Base-by-base conservation (phyloP, 2,797 vertebrate genomes). In the Anguilla megastoma region DNA sequence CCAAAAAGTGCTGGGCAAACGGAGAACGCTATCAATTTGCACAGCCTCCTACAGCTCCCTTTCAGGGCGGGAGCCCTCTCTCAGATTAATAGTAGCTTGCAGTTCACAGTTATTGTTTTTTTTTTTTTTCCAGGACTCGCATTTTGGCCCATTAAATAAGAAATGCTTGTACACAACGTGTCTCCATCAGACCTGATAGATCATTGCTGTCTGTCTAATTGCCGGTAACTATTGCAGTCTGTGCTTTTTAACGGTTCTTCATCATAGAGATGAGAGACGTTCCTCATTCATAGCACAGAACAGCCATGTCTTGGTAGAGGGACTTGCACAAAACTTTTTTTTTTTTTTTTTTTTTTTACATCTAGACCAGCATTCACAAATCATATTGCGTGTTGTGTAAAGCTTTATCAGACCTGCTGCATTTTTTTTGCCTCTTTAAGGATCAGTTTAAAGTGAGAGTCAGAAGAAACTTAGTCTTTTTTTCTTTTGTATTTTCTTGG, bases 181-280 rank as follows among this genome's bases (percentile, higher is more conserved):
- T 84, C 66, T 87, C 87, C 45, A 56, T 83, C 63, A 84, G 87
- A 87, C 16, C 45, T 60, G 18, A 71, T 87, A 83, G 87, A 87
- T 89, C 86, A 85, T 79, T 89, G 84, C 33, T 91, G 87, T 90
- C 91, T 90, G 80, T 91, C 89, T 90, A 88, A 90, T 87, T 87
- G 45, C 79, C 50, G 79, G n/a, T 82, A 50, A 48, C 79, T 82
- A 18, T 82, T 82, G 50, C 21, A 45, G 79, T 82, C 45, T 82
- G 79, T 82, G 79, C 45, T 82, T 45, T 50, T 9, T 8, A 50
- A 82, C 45, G 24, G 79, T 50, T 82, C 45, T 82, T 82, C 45
- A 82, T 50, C 79, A 82, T 50, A 48, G 0, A 50, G 79, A 45
- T 50, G 79, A n/a, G 36, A 80, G 18, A 82, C 41, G 18, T 50